These are phyloP conservation scores for Griposia aprilina DNA, from an alignment of 2,888 invertebrate genomes.

Conservation along the genomic window DNA sequence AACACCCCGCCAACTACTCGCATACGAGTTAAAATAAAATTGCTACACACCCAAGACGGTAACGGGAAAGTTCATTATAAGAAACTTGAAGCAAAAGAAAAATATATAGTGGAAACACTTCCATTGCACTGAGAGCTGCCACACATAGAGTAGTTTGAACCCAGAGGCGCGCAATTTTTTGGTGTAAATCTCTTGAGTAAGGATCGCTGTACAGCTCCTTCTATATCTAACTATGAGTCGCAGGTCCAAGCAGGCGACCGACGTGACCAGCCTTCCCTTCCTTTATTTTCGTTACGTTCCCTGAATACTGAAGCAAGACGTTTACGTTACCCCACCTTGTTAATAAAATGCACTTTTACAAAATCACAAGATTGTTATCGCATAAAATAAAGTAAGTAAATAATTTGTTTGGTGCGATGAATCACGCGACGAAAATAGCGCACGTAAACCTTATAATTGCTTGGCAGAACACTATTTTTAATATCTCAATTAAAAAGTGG, in stretches of 20 bases:
- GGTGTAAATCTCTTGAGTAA: conserved; percentile 71
- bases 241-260: conserved; percentile 61
- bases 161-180: conserved; percentile 69
- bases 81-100: conserved; percentile 69
- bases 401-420: conserved; percentile 37
- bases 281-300: conserved; percentile 59
- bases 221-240: conserved; percentile 50
- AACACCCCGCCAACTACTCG: conserved; percentile 54
- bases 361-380: conserved; percentile 60
- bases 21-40: conserved; percentile 60
- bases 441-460: conserved; percentile 55
- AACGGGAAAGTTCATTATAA: conserved; percentile 72
- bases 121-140: conserved; percentile 54
- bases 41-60: conserved; percentile 47
- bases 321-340: conserved; percentile 54
- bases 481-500: conserved; percentile 63
- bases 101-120: conserved; percentile 63
- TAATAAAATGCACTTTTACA: conserved; percentile 61
- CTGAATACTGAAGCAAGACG: conserved; percentile 62
- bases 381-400: conserved; percentile 43
- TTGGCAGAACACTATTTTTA: conserved; percentile 47
- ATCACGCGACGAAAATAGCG: conserved; percentile 52
- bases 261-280: conserved; percentile 64
- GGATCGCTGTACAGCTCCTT: conserved; percentile 58
- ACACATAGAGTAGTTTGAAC: conserved; percentile 63